Percentiles rank a stretch among this genome's conserved stretches.
Conservation (phyloP, 1,140 invertebrate genomes). For the Sminthurides bifidus region DNA sequence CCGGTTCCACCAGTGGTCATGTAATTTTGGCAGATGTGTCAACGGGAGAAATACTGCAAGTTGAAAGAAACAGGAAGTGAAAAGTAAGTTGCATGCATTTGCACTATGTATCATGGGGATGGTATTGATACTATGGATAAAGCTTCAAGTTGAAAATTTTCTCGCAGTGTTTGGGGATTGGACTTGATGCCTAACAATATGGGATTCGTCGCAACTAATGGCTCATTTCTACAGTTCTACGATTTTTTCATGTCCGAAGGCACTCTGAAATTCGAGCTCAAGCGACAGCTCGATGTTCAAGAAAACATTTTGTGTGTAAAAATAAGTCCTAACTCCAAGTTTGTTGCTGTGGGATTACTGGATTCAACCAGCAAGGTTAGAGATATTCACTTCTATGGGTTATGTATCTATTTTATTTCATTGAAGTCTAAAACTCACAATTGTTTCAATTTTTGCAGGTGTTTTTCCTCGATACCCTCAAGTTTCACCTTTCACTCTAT, state of each 20-base stretch:
- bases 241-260: conserved; percentile 26
- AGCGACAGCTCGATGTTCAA: conserved; percentile 55
- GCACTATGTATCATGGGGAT: not conserved
- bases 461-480: conserved; percentile 43
- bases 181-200: conserved; percentile 20
- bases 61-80: conserved; percentile 25
- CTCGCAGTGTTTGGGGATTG: conserved; percentile 28
- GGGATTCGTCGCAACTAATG: conserved; percentile 26
- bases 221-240: conserved; percentile 22
- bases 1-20: conserved; percentile 75
- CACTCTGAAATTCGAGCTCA: conserved; percentile 34
- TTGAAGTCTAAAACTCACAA: not conserved
- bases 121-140: not conserved
- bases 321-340: conserved; percentile 72
- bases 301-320: conserved; percentile 72
- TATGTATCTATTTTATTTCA: no score
- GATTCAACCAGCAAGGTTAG: conserved; percentile 90
- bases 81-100: conserved; percentile 25
- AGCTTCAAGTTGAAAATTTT: no score
- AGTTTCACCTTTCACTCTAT: conserved; percentile 62
- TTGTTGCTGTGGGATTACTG: conserved; percentile 76
- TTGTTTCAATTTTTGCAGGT: conserved; percentile 50
- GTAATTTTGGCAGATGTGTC: conserved; percentile 79
- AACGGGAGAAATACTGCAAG: conserved; percentile 51
- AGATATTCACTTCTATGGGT: no score